phyloP scores from a whole-genome alignment of 2,113 vertebrate species.

The Seriola aureovittata region DNA sequence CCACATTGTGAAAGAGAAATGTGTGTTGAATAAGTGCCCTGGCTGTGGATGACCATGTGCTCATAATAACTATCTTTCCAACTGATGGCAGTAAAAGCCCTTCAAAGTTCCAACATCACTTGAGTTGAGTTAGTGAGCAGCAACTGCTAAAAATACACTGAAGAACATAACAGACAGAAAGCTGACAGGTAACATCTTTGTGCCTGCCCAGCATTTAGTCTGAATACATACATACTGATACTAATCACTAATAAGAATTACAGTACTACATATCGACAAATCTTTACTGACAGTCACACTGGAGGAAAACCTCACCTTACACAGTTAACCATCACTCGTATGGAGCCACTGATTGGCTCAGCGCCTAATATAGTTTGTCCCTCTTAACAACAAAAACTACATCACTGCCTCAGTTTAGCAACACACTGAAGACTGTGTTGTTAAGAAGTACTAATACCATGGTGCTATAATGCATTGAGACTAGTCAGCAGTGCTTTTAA shows the following conservation, averaged over 20 bases:
- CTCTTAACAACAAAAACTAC: conserved; percentile 4
- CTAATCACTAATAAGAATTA: not conserved
- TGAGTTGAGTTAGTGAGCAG: not conserved
- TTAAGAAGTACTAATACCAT: conserved; percentile 57
- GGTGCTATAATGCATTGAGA: conserved; percentile 31
- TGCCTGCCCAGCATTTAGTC: not conserved
- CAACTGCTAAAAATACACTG: conserved; percentile 6
- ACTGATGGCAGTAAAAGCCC: not conserved
- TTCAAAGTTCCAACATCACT: not conserved
- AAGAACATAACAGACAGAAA: not conserved
- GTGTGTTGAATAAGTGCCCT: not conserved
- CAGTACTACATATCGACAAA: not conserved
- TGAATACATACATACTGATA: not conserved
- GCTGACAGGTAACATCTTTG: not conserved
- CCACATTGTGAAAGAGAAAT: not conserved
- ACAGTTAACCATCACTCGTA: not conserved
- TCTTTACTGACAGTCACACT: not conserved
- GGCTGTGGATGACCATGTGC: not conserved
- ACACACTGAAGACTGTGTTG: conserved; percentile 26
- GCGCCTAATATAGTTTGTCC: conserved; percentile 17
- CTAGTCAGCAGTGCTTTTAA: conserved; percentile 15
- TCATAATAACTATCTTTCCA: not conserved
- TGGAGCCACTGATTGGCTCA: not conserved
- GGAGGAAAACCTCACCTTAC: not conserved
- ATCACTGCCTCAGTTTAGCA: conserved; percentile 32